These are phyloP conservation scores for Vespertilio murinus DNA, from an alignment of 2,797 vertebrate genomes.

Conservation along the genomic window DNA sequence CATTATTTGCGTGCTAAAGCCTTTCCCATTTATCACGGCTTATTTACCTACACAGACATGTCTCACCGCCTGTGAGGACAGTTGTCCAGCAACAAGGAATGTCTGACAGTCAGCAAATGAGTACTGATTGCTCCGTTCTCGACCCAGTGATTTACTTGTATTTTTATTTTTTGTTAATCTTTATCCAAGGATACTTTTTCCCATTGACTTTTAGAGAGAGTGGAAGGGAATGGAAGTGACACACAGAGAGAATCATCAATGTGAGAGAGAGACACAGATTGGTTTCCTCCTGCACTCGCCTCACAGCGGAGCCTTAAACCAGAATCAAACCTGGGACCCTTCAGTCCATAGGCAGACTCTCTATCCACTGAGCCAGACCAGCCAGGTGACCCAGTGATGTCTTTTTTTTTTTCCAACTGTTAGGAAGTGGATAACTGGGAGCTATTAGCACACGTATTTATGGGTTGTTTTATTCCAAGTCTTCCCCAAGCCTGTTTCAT, in stretches of 20 bases:
- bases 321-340: too few species aligned
- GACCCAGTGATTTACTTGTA: not conserved
- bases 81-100: not conserved
- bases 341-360: too few species aligned
- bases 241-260: too few species aligned
- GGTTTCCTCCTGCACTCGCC: too few species aligned
- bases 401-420: not conserved
- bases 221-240: too few species aligned
- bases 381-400: not conserved
- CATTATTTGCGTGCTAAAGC: not conserved
- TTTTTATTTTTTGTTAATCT: too few species aligned
- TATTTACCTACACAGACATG: not conserved
- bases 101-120: not conserved
- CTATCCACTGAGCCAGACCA: too few species aligned
- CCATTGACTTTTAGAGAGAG: too few species aligned
- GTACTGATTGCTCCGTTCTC: not conserved
- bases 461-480: not conserved
- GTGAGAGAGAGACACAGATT: too few species aligned
- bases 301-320: too few species aligned
- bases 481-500: not conserved
- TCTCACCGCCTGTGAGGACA: not conserved
- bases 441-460: not conserved
- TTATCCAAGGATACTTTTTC: too few species aligned
- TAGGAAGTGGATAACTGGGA: conserved; percentile 15
- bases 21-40: not conserved